These are phyloP conservation scores for Lasioglossum pauxillum DNA, from an alignment of 2,888 invertebrate species.

Conservation along the genomic window DNA sequence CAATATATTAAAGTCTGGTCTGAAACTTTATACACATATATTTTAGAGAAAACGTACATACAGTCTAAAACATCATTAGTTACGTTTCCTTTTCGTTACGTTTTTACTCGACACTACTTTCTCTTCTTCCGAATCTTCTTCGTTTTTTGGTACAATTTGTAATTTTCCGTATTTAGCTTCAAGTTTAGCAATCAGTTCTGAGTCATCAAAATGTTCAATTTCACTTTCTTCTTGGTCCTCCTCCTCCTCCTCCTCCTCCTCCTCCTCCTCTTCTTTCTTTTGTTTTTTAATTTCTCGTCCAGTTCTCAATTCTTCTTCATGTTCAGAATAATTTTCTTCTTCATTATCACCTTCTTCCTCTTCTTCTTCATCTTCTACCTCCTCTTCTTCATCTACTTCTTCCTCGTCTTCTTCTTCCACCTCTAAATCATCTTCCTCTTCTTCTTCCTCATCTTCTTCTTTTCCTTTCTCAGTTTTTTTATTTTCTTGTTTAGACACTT, in stretches of 20 bases:
- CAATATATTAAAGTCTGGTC: conserved; percentile 16
- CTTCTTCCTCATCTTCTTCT: conserved; percentile 54
- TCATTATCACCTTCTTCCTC: conserved; percentile 76
- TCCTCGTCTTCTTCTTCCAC: conserved; percentile 54
- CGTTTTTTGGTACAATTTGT: conserved; percentile 77
- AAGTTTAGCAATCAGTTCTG: conserved; percentile 88
- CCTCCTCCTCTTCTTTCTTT: conserved; percentile 59
- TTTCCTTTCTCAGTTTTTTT: conserved; percentile 65
- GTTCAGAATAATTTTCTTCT: conserved; percentile 68
- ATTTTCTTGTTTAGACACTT: conserved; percentile 57
- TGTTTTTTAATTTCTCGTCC: conserved; percentile 62
- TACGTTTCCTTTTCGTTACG: conserved; percentile 83
- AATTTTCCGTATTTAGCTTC: conserved; percentile 76
- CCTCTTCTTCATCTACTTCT: conserved; percentile 44
- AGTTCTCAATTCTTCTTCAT: conserved; percentile 78
- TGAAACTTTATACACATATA: conserved; percentile 28
- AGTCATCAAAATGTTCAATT: conserved; percentile 88
- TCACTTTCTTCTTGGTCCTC: conserved; percentile 78
- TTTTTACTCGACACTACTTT: conserved; percentile 83
- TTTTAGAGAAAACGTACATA: conserved; percentile 9
- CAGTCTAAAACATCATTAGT: conserved; percentile 69
- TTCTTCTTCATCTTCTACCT: conserved; percentile 74
- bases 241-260: conserved; percentile 36
- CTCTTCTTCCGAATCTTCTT: conserved; percentile 84
- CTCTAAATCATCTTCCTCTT: conserved; percentile 60